Conservation (phyloP, 2,888 invertebrate genomes). For the Odontocerum albicorne region DNA sequence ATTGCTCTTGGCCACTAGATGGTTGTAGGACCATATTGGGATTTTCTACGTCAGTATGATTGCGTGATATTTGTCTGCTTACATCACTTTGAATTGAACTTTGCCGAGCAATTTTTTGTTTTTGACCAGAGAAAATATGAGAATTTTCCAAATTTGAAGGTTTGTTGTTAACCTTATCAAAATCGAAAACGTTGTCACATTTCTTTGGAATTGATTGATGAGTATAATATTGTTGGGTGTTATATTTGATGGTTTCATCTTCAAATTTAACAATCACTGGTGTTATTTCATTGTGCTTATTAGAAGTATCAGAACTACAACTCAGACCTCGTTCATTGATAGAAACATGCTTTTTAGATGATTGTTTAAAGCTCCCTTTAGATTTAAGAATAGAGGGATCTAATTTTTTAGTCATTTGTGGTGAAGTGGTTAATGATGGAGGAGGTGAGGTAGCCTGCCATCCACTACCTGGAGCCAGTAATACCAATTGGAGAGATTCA, state of each 20-base stretch:
- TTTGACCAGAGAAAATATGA: neutral
- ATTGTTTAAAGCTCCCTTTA: conserved; percentile 43
- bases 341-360: conserved; percentile 34
- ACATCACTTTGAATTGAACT: conserved; percentile 5
- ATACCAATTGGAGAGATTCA: conserved; percentile 44
- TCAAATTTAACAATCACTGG: conserved; percentile 56
- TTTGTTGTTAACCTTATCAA: conserved; percentile 3
- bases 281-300: conserved; percentile 39
- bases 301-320: conserved; percentile 28
- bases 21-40: conserved; percentile 5
- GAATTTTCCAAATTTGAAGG: neutral
- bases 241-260: conserved; percentile 46
- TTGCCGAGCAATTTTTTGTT: neutral
- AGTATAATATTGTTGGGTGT: conserved; percentile 12
- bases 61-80: conserved; percentile 11
- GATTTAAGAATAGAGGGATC: conserved; percentile 48
- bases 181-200: conserved; percentile 14
- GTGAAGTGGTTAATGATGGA: conserved; percentile 41
- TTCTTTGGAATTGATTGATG: conserved; percentile 5
- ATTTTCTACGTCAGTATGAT: conserved; percentile 15
- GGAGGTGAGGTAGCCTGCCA: conserved; percentile 41
- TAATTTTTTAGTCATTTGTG: conserved; percentile 43
- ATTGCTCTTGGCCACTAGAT: conserved; percentile 2
- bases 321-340: conserved; percentile 32
- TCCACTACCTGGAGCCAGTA: conserved; percentile 40